Percentiles rank a stretch among this genome's conserved stretches.
These are phyloP conservation scores for Toxotes lorentzi DNA, from an alignment of 2,797 vertebrate genomes.

Conservation along the genomic window DNA sequence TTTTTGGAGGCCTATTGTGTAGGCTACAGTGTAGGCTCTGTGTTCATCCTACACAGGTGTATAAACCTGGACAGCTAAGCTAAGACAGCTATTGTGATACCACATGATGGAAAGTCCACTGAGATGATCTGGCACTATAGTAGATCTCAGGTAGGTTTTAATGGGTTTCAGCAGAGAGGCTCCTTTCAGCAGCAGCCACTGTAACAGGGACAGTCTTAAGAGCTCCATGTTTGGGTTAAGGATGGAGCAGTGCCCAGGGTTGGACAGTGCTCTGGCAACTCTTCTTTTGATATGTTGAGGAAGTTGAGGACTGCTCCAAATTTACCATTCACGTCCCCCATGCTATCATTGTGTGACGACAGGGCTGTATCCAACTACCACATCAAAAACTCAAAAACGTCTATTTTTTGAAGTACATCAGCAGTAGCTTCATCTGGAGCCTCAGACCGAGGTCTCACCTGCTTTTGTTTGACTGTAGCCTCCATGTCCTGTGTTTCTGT, in stretches of 20 bases:
- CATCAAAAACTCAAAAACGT: slow-evolving; percentile 2
- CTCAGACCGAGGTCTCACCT: too few relatives aligned
- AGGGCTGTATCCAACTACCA: background rate
- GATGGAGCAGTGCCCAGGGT: background rate
- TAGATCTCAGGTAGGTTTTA: slow-evolving; percentile 12
- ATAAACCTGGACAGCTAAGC: too few relatives aligned
- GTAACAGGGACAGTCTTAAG: background rate
- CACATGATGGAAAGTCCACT: background rate
- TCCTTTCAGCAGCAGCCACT: slow-evolving; percentile 11
- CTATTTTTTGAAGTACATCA: too few relatives aligned
- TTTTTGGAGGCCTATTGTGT: too few relatives aligned
- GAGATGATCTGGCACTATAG: background rate
- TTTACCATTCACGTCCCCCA: background rate
- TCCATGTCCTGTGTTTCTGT: too few relatives aligned
- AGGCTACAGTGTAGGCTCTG: too few relatives aligned
- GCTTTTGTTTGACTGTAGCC: too few relatives aligned
- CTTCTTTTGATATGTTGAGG: background rate
- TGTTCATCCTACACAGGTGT: too few relatives aligned
- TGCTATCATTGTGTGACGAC: background rate
- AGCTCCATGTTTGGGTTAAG: background rate
- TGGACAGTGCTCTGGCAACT: background rate
- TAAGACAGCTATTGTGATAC: too few relatives aligned
- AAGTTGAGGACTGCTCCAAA: slow-evolving; percentile 14
- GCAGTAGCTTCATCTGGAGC: too few relatives aligned
- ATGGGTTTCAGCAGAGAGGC: background rate